Evolutionary conservation across 2,888 invertebrate species (phyloP).

Genomic region (Ormyrus rosae): DNA sequence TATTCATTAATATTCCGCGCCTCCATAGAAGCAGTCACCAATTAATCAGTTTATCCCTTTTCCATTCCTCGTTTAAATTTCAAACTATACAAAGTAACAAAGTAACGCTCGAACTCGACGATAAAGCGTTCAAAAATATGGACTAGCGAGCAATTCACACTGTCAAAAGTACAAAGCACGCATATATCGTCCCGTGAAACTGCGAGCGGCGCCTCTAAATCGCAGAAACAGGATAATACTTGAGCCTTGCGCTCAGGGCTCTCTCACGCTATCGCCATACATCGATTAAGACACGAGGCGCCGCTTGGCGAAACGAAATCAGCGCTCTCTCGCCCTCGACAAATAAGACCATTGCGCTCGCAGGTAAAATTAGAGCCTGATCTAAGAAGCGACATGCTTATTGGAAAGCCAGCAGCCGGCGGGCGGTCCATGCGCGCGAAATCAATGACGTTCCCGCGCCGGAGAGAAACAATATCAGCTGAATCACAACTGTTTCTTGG

Average conservation of each 20-base stretch:
- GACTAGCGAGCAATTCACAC: too few relatives aligned
- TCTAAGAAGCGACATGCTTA: conserved; percentile 28
- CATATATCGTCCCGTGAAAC: too few relatives aligned
- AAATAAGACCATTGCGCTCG: not conserved
- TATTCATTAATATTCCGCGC: too few relatives aligned
- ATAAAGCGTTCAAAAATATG: too few relatives aligned
- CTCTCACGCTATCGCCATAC: too few relatives aligned
- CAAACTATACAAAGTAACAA: too few relatives aligned
- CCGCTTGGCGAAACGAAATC: not conserved
- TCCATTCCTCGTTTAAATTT: too few relatives aligned
- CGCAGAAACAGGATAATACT: not conserved
- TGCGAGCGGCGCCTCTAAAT: not conserved
- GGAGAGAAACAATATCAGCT: conserved; percentile 27
- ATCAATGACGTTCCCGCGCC: conserved; percentile 17
- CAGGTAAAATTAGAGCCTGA: conserved; percentile 43
- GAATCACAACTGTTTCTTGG: conserved; percentile 38
- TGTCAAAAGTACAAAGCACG: too few relatives aligned
- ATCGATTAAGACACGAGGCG: not conserved
- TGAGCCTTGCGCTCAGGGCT: too few relatives aligned
- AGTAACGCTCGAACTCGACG: too few relatives aligned
- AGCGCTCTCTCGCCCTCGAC: not conserved
- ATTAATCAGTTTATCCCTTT: too few relatives aligned
- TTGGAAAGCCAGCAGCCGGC: conserved; percentile 2
- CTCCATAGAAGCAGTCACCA: too few relatives aligned
- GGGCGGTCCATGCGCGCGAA: conserved; percentile 9